Evolutionary conservation across 2,888 invertebrate species (phyloP).

Genomic region (Balanococcus diminutus): DNA sequence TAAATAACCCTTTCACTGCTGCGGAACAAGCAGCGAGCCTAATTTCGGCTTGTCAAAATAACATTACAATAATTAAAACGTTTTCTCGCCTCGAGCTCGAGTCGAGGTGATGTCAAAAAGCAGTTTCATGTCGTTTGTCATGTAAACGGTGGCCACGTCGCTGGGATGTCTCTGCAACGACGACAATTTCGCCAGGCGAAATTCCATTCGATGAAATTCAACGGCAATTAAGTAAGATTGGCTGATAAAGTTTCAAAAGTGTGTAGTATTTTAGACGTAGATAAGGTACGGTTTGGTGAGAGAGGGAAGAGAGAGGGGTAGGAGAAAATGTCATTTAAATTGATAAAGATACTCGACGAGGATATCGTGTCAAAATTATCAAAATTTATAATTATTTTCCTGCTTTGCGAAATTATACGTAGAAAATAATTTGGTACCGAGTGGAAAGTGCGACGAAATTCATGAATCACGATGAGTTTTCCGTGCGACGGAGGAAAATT

Average conservation of each 20-base stretch:
- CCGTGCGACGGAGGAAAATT: not conserved
- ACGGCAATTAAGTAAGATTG: not conserved
- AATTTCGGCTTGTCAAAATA: not conserved
- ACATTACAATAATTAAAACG: conserved; percentile 17
- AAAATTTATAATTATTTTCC: conserved; percentile 12
- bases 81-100: conserved; percentile 3
- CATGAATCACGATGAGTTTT: no score
- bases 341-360: not conserved
- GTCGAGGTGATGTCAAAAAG: not conserved
- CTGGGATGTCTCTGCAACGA: no score
- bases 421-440: not conserved
- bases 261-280: not conserved
- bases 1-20: not conserved
- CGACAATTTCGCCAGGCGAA: not conserved
- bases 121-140: not conserved
- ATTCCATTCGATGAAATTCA: not conserved
- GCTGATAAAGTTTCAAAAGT: not conserved
- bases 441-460: not conserved
- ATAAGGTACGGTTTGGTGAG: no score
- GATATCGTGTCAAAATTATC: not conserved
- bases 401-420: not conserved
- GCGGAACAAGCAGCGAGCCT: not conserved
- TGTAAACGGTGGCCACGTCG: not conserved
- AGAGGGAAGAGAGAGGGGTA: no score
- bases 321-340: not conserved